Percentiles rank a stretch among this genome's conserved stretches.
phyloP scores from a whole-genome alignment of 2,797 vertebrate species.

The Sebastes baramenuke region DNA sequence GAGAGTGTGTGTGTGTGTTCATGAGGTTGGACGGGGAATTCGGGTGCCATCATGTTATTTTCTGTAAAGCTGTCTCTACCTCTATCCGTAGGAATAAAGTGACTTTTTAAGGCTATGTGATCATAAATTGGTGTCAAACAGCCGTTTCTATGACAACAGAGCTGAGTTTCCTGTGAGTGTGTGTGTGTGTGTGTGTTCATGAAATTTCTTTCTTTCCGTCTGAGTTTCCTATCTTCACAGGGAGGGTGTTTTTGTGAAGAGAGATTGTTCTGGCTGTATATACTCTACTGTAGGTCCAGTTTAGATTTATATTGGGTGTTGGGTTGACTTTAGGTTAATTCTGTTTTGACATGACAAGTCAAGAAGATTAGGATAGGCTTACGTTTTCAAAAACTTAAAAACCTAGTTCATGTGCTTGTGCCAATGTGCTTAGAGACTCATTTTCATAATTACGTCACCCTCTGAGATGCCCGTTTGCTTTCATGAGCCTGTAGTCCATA shows the following conservation, averaged over 20 bases:
- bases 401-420: too few relatives aligned
- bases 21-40: not conserved
- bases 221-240: not conserved
- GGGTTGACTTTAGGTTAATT: not conserved
- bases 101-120: constrained; percentile 29
- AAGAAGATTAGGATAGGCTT: not conserved
- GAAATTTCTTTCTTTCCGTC: not conserved
- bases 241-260: not conserved
- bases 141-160: constrained; percentile 57
- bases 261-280: not conserved
- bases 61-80: not conserved
- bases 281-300: not conserved
- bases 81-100: constrained; percentile 9
- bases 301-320: not conserved
- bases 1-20: not conserved
- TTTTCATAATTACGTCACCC: not conserved
- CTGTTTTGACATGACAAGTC: not conserved
- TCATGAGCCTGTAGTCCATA: not conserved
- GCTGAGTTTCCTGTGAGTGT: not conserved
- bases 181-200: not conserved
- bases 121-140: constrained; percentile 10
- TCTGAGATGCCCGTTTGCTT: not conserved
- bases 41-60: not conserved
- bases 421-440: not conserved
- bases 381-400: too few relatives aligned